These are phyloP conservation scores for Tokudaia muenninki DNA, from an alignment of 2,797 vertebrate species.

Conservation along the genomic window DNA sequence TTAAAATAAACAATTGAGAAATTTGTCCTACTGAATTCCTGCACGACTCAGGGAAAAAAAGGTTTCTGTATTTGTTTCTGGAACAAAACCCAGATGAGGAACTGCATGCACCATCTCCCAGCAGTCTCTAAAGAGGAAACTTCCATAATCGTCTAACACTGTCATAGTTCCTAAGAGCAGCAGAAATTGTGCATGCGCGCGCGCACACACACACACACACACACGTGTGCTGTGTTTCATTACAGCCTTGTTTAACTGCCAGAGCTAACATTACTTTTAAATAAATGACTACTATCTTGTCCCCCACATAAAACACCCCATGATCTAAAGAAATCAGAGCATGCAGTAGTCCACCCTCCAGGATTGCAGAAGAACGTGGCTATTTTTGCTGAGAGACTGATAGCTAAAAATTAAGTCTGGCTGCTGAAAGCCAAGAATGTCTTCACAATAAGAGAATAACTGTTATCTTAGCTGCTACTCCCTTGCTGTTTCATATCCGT, in stretches of 20 bases:
- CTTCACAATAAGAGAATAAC: background rate
- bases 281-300: constrained; percentile 43
- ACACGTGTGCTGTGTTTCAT: background rate
- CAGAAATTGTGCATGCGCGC: background rate
- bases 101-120: background rate
- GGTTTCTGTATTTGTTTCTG: background rate
- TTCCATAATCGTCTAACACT: background rate
- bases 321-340: background rate
- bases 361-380: background rate
- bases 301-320: background rate
- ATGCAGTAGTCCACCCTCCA: background rate
- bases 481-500: background rate
- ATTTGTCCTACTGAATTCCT: background rate
- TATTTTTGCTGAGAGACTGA: background rate
- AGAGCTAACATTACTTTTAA: background rate
- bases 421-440: background rate
- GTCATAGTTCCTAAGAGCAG: background rate
- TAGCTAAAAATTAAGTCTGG: background rate
- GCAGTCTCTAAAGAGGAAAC: background rate
- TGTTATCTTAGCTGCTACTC: constrained; percentile 35
- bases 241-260: background rate
- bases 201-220: too few relatives aligned
- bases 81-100: background rate
- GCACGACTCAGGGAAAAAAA: background rate
- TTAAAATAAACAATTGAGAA: too few relatives aligned